A percentile compares a stretch with the other conserved stretches of the same genome.
Evolutionary conservation across 92 coral and sea anemone genomes (phyloP).

Genomic region (Diadumene lineata): DNA sequence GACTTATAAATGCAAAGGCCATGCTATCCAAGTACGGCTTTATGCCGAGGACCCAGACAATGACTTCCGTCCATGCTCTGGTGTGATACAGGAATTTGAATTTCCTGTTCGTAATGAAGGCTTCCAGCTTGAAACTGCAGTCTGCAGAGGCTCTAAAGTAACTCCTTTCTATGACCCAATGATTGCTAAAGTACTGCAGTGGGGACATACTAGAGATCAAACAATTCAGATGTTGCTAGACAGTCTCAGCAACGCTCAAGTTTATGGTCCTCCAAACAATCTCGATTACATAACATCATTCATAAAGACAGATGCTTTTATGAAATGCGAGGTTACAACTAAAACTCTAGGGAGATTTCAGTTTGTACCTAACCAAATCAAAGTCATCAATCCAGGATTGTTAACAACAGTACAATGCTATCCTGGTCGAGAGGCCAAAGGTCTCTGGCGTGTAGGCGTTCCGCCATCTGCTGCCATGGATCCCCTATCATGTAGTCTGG

Average conservation of each 20-base stretch:
- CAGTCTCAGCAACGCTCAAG: slow-evolving; percentile 18
- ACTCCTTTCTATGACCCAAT: slow-evolving; percentile 48
- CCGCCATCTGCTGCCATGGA: slow-evolving; percentile 73
- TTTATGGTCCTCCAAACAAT: slow-evolving; percentile 55
- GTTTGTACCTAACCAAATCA: slow-evolving; percentile 20
- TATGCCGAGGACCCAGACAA: slow-evolving; percentile 52
- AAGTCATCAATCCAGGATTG: slow-evolving; percentile 52
- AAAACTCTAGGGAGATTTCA: slow-evolving; percentile 7
- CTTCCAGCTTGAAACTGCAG: slow-evolving; percentile 26
- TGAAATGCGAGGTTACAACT: slow-evolving; percentile 33
- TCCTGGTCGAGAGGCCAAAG: slow-evolving; percentile 57
- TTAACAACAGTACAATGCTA: slow-evolving; percentile 57
- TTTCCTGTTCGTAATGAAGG: slow-evolving; percentile 18
- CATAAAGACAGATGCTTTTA: slow-evolving; percentile 27
- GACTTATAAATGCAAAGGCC: slow-evolving; percentile 40
- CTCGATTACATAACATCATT: slow-evolving; percentile 45
- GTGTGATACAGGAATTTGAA: slow-evolving; percentile 31
- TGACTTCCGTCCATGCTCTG: slow-evolving; percentile 47
- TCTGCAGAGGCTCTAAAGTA: slow-evolving; percentile 40
- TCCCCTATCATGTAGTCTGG: slow-evolving; percentile 54
- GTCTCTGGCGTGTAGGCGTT: slow-evolving; percentile 69
- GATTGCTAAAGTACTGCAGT: slow-evolving; percentile 51
- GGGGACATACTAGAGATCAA: slow-evolving; percentile 50
- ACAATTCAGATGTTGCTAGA: slow-evolving; percentile 22
- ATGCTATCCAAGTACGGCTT: slow-evolving; percentile 57